phyloP scores from a whole-genome alignment of 37 sponge, comb jelly and placozoan species.

The Crambe crambe region DNA sequence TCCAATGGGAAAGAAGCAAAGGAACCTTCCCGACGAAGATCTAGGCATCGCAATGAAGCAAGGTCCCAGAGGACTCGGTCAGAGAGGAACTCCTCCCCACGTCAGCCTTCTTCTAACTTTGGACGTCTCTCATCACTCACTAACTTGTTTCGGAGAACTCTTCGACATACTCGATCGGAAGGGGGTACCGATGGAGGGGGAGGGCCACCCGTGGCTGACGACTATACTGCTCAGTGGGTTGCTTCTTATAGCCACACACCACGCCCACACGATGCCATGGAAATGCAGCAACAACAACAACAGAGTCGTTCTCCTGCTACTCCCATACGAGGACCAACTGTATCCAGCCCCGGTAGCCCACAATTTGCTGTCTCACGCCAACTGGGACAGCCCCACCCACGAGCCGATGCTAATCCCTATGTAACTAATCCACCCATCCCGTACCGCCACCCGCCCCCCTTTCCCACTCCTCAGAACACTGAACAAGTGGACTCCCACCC shows the following conservation, averaged over 20 bases:
- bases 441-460: conserved; percentile 43
- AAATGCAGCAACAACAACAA: too few species aligned
- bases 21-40: neutral
- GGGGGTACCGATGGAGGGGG: neutral
- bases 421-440: conserved; percentile 13
- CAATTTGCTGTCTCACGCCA: neutral
- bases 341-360: neutral
- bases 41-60: neutral
- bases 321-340: neutral
- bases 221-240: conserved; percentile 42
- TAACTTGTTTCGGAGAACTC: conserved; percentile 19
- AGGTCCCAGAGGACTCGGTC: neutral
- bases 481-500: neutral
- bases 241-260: conserved; percentile 43
- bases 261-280: conserved; percentile 3
- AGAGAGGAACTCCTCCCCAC: neutral
- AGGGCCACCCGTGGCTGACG: neutral
- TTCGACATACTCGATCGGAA: neutral
- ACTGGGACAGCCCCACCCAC: neutral
- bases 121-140: conserved; percentile 25
- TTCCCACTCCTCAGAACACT: neutral
- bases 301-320: neutral
- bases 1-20: neutral
- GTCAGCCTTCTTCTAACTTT: neutral
- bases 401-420: neutral